Conservation (phyloP, 2,888 invertebrate genomes). For the Cephus pulcher region DNA sequence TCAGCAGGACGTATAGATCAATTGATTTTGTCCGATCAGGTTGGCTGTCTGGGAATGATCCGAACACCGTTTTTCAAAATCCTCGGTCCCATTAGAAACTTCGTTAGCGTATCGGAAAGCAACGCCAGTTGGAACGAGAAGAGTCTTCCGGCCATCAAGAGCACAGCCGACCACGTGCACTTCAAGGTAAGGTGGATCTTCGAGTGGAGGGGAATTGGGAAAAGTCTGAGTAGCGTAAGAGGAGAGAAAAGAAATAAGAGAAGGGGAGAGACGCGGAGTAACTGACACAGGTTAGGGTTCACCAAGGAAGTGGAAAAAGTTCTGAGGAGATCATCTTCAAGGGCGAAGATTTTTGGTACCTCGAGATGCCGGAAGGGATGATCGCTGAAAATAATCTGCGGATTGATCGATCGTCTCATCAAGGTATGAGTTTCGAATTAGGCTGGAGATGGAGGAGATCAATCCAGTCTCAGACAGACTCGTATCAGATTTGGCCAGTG, state of each 20-base stretch:
- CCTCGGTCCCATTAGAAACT: conserved; percentile 46
- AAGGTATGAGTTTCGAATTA: conserved; percentile 35
- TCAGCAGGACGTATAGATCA: too few species aligned
- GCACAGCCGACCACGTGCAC: conserved; percentile 29
- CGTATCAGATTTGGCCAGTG: conserved; percentile 39
- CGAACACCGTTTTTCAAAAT: conserved; percentile 30
- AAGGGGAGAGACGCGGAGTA: too few species aligned
- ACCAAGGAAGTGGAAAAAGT: conserved; percentile 18
- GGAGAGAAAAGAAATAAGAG: too few species aligned
- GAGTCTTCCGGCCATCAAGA: conserved; percentile 33
- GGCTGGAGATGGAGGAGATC: too few species aligned
- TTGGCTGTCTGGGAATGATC: conserved; percentile 24
- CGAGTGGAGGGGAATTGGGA: background rate
- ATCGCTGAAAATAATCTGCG: conserved; percentile 36
- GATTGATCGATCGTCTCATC: conserved; percentile 47
- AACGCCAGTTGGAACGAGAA: conserved; percentile 34
- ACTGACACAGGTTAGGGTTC: conserved; percentile 33
- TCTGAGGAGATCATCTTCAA: background rate
- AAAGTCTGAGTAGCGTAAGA: background rate
- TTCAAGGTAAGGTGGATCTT: conserved; percentile 35
- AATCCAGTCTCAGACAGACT: background rate
- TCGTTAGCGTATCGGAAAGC: conserved; percentile 22
- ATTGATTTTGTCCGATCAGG: conserved; percentile 16
- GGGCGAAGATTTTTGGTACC: conserved; percentile 34
- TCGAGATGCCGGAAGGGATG: conserved; percentile 36